Percentiles rank a stretch among this genome's conserved stretches.
Evolutionary conservation across 2,113 vertebrate species (phyloP).

Genomic region (Arvicanthis niloticus): DNA sequence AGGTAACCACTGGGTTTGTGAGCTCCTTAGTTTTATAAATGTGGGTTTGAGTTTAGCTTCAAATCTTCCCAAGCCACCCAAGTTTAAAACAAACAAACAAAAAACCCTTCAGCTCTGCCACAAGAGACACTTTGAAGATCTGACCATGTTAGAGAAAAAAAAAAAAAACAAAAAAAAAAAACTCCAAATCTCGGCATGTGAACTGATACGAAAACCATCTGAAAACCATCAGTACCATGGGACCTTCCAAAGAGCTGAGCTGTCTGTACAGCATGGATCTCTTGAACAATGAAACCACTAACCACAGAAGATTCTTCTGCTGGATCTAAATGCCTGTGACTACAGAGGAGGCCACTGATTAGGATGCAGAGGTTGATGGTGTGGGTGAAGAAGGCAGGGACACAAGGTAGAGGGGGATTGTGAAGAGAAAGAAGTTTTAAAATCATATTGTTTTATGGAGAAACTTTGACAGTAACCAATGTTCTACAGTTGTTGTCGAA

Average conservation of each 20-base stretch:
- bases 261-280: neutral
- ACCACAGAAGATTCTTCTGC: constrained; percentile 86
- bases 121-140: constrained; percentile 64
- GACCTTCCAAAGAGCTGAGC: neutral
- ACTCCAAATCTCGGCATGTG: neutral
- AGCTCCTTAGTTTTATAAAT: constrained; percentile 93
- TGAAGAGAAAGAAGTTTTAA: neutral
- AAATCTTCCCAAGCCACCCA: constrained; percentile 90
- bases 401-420: neutral
- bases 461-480: neutral
- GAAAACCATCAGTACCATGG: neutral
- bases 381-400: constrained; percentile 86
- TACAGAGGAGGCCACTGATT: constrained; percentile 89
- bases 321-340: constrained; percentile 88
- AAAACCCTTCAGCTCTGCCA: constrained; percentile 89
- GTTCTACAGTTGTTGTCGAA: no score
- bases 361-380: constrained; percentile 88
- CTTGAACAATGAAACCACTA: constrained; percentile 87
- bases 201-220: neutral
- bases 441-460: neutral
- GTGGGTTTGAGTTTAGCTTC: constrained; percentile 87
- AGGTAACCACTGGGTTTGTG: constrained; percentile 89
- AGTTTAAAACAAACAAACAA: constrained; percentile 88
- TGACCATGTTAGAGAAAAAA: neutral
- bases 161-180: no score